A percentile compares a stretch with the other conserved stretches of the same genome.
Conservation (phyloP, 2,888 invertebrate species). For the Sesamia inferens region DNA sequence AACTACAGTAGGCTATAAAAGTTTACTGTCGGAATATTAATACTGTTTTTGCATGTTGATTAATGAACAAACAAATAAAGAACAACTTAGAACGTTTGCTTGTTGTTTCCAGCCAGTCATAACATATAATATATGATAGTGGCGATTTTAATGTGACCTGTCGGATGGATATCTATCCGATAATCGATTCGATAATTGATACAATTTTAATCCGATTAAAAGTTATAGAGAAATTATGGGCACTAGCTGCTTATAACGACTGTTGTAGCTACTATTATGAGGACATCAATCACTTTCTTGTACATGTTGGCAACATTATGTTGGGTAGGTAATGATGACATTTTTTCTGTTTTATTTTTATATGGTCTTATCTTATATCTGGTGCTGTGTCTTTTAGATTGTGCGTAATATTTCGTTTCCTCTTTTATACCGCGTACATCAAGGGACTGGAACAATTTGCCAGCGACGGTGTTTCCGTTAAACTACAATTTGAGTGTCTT, state of each 20-base stretch:
- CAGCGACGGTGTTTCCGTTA: too few relatives aligned
- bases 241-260: background rate
- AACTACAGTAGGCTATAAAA: conserved; percentile 56
- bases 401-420: too few relatives aligned
- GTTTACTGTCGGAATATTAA: conserved; percentile 58
- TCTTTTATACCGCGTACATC: too few relatives aligned
- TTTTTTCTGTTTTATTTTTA: too few relatives aligned
- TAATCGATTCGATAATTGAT: conserved; percentile 18
- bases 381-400: too few relatives aligned
- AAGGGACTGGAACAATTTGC: too few relatives aligned
- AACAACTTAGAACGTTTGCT: conserved; percentile 5
- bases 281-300: background rate
- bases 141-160: background rate
- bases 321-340: background rate
- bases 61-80: conserved; percentile 41
- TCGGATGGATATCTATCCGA: conserved; percentile 5
- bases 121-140: conserved; percentile 4
- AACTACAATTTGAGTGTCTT: too few relatives aligned
- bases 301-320: background rate
- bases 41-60: conserved; percentile 53
- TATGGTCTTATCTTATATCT: too few relatives aligned
- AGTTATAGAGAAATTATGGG: background rate
- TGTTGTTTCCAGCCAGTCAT: conserved; percentile 11
- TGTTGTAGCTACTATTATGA: background rate
- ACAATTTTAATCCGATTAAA: conserved; percentile 12